Evolutionary conservation across 37 sponge, comb jelly and placozoan species (phyloP), one percentile per base, ranked within the genome.

Genomic region (Spongilla lacustris): DNA sequence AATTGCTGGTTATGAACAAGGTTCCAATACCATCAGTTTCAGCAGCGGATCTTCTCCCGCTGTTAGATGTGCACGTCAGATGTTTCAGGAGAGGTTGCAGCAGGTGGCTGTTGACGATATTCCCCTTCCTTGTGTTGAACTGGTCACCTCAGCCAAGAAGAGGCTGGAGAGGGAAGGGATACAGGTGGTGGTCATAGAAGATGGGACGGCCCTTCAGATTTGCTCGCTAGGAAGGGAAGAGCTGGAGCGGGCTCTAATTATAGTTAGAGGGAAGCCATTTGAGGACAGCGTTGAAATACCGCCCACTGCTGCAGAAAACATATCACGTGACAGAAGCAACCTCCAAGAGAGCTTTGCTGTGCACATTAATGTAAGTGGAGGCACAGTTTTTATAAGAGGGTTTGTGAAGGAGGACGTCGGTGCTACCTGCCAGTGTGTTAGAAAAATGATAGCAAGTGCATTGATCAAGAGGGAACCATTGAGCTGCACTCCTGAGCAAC

Each of bases 401-500:
- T 80, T 66, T 80, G 66, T 80, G 80, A 19, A 19, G 19, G 67
- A 66, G 13, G 80, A 66, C 48, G 80, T 80, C 14, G 12, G 1
- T 58, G 19, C 58, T 17, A 17, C 58, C 58, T 58, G 1, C 58
- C 12, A 58, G 21, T 58, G 58, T 58, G 58, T 58, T 8, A 6
- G 11, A 58, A 58, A 58, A 58, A 17, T 58, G 58, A 17, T 58
- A 17, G 58, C 58, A 58, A 58, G 19, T 1, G 58, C 58, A 58
- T 58, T 17, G 21, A 17, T 58, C 58, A 58, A 13, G 19, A 13
- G 58, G 4, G 58, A 29, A 24, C 46, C 82, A 36, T 23, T 82
- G 32, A 26, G 12, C 70, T 82, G 82, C 68, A 25, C 71, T 82
- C 41, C 82, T 35, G 82, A 82, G 72, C 71, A 82, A 70, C 32